Percentiles rank a stretch among this genome's conserved stretches.
phyloP scores from a whole-genome alignment of 37 sponge, comb jelly and placozoan species.

The Haliclona indistincta region DNA sequence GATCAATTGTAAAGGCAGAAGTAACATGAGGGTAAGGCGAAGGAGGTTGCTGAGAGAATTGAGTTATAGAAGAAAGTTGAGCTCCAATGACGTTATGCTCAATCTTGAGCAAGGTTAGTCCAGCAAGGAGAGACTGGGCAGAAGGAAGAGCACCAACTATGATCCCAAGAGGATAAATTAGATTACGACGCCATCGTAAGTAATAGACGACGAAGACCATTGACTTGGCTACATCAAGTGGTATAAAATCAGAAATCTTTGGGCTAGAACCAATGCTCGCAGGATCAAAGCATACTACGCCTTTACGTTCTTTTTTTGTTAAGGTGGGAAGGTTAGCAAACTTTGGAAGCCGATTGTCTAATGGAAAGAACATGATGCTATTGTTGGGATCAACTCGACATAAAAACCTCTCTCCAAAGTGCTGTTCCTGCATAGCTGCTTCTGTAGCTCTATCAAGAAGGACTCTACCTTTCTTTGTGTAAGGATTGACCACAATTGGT shows the following conservation, averaged over 20 bases:
- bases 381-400: constrained; percentile 44
- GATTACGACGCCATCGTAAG: constrained; percentile 21
- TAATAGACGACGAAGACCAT: constrained; percentile 44
- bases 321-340: constrained; percentile 50
- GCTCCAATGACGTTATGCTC: neutral
- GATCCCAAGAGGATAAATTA: constrained; percentile 34
- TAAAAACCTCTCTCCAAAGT: constrained; percentile 14
- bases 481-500: constrained; percentile 13
- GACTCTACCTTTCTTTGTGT: neutral
- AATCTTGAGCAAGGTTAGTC: neutral
- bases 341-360: constrained; percentile 46
- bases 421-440: neutral
- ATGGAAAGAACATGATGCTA: constrained; percentile 43
- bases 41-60: neutral
- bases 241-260: constrained; percentile 17
- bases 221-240: constrained; percentile 18
- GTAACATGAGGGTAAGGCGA: neutral
- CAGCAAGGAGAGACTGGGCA: neutral
- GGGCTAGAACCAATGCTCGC: constrained; percentile 13
- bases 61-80: no score
- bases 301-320: neutral
- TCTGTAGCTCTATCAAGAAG: constrained; percentile 25
- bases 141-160: constrained; percentile 22
- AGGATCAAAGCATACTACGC: constrained; percentile 34
- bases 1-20: constrained; percentile 30